Conservation (phyloP, 2,113 vertebrate species). For the Coregonus clupeaformis region DNA sequence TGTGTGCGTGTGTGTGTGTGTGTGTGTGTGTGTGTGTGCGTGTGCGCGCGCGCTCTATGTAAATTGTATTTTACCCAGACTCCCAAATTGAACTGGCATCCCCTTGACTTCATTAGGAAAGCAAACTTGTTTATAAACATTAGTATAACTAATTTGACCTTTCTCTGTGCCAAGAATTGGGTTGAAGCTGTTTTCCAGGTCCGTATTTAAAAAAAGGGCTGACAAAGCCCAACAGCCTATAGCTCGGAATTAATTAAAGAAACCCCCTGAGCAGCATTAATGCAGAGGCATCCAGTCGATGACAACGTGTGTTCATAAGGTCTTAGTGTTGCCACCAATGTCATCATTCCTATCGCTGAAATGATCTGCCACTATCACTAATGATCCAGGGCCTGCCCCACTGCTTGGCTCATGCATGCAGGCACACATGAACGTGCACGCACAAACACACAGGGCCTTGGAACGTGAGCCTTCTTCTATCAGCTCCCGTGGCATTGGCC, state of each 20-base stretch:
- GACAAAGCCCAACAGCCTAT: neutral
- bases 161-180: too few relatives aligned
- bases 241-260: neutral
- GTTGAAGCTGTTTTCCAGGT: too few relatives aligned
- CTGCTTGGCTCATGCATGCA: neutral
- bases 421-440: neutral
- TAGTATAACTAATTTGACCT: constrained; percentile 26
- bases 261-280: too few relatives aligned
- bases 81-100: neutral
- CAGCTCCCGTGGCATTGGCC: neutral
- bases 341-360: constrained; percentile 30
- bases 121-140: too few relatives aligned
- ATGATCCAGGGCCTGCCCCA: neutral
- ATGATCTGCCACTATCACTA: neutral
- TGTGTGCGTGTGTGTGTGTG: neutral
- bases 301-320: neutral
- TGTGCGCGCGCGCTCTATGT: too few relatives aligned
- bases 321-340: constrained; percentile 25
- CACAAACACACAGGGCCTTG: neutral
- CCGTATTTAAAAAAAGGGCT: neutral
- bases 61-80: neutral
- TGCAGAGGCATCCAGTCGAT: neutral
- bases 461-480: too few relatives aligned
- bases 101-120: too few relatives aligned
- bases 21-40: constrained; percentile 13